Percentiles rank a stretch among this genome's conserved stretches.
phyloP scores from a whole-genome alignment of 2,797 vertebrate species.

The Rhyacichthys aspro region DNA sequence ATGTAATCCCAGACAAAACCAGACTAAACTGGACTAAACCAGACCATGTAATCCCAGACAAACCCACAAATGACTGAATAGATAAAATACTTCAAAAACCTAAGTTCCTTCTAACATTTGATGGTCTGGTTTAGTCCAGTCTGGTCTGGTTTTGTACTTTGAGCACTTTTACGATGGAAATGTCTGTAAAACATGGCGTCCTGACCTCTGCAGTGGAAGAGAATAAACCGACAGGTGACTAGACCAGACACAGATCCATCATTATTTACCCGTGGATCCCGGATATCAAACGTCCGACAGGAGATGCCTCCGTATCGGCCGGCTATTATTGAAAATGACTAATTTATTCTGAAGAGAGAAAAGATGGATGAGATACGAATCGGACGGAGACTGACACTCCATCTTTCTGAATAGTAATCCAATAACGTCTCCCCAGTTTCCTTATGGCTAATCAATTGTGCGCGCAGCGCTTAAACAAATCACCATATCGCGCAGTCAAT shows the following conservation, averaged over 20 bases:
- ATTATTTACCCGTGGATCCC: conserved; percentile 67
- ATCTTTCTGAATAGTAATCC: conserved; percentile 74
- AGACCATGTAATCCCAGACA: too few relatives aligned
- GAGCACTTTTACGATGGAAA: too few relatives aligned
- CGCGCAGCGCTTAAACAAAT: conserved; percentile 68
- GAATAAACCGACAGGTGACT: conserved; percentile 51
- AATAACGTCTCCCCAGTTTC: conserved; percentile 70
- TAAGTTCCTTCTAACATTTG: too few relatives aligned
- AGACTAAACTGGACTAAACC: too few relatives aligned
- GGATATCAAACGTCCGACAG: conserved; percentile 64
- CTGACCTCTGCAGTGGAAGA: too few relatives aligned
- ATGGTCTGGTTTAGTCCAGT: too few relatives aligned
- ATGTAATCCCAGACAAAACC: too few relatives aligned
- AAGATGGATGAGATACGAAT: conserved; percentile 69
- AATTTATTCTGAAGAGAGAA: conserved; percentile 67
- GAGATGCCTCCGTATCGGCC: conserved; percentile 52
- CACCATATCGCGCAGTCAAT: conserved; percentile 67
- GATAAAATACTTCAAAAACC: too few relatives aligned
- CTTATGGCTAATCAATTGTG: conserved; percentile 76
- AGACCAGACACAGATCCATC: conserved; percentile 55
- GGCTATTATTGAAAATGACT: conserved; percentile 69
- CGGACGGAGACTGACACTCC: conserved; percentile 71
- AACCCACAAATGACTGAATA: too few relatives aligned
- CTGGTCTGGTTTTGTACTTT: too few relatives aligned
- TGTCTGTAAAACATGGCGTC: too few relatives aligned